These are phyloP conservation scores for Elysia chlorotica DNA, from an alignment of 1,140 invertebrate genomes.

Conservation along the genomic window DNA sequence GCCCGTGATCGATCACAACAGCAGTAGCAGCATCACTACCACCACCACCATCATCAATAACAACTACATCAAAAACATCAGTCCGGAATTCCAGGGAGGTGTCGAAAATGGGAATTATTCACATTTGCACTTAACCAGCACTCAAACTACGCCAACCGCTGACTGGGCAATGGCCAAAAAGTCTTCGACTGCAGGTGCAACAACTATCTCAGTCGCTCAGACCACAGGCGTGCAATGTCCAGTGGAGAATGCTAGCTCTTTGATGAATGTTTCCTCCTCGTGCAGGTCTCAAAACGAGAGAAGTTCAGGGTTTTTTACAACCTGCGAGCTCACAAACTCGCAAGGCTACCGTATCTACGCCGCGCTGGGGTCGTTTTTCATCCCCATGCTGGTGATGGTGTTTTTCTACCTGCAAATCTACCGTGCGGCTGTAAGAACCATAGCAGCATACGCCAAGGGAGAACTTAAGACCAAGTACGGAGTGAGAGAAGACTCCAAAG, in stretches of 20 bases:
- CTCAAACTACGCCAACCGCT: too few relatives aligned
- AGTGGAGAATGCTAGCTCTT: neutral
- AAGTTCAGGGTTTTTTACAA: conserved; percentile 17
- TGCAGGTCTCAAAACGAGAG: neutral
- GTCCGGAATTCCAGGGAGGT: too few relatives aligned
- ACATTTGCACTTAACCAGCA: too few relatives aligned
- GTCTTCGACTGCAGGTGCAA: conserved; percentile 1
- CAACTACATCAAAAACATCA: too few relatives aligned
- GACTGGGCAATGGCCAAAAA: neutral
- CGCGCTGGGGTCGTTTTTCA: conserved; percentile 90
- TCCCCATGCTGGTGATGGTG: conserved; percentile 95
- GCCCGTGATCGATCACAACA: conserved; percentile 11
- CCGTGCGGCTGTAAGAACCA: conserved; percentile 85
- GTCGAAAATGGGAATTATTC: too few relatives aligned
- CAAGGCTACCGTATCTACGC: conserved; percentile 93
- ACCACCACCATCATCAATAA: too few relatives aligned
- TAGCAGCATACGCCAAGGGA: conserved; percentile 78
- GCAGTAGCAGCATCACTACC: too few relatives aligned
- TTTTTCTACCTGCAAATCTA: conserved; percentile 97
- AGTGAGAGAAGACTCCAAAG: conserved; percentile 44
- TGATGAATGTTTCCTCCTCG: neutral
- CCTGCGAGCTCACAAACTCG: conserved; percentile 87
- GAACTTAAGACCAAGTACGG: conserved; percentile 84
- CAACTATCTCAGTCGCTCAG: neutral
- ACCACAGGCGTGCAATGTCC: too few relatives aligned